Percentiles rank a stretch among this genome's conserved stretches.
Evolutionary conservation across 2,888 invertebrate species (phyloP).

Genomic region (Drosophila meridionalis): DNA sequence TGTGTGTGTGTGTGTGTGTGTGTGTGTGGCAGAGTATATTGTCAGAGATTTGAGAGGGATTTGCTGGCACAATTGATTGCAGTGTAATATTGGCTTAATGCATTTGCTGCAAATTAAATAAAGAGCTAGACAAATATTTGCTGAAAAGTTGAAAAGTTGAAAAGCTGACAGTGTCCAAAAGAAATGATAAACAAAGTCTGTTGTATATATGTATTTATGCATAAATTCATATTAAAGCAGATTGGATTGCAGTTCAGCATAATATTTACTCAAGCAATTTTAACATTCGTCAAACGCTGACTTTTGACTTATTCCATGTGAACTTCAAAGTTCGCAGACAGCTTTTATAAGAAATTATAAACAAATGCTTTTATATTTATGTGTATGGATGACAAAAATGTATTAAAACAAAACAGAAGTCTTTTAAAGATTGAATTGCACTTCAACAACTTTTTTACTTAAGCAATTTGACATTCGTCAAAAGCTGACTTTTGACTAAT

Average conservation of each 20-base stretch:
- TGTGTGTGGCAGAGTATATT: conserved; percentile 6
- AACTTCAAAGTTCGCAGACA: neutral
- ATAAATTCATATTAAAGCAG: neutral
- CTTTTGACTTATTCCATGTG: neutral
- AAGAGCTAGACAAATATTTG: conserved; percentile 6
- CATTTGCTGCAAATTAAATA: neutral
- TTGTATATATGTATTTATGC: neutral
- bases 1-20: too few species aligned
- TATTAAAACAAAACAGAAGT: neutral
- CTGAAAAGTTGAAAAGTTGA: conserved; percentile 8
- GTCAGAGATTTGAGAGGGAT: conserved; percentile 7
- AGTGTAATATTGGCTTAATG: conserved; percentile 12
- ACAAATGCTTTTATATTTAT: neutral
- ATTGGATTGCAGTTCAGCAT: neutral
- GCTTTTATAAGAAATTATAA: neutral
- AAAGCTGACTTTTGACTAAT: neutral
- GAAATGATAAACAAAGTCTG: neutral
- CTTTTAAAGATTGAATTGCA: neutral
- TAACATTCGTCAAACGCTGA: neutral
- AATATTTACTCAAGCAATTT: neutral
- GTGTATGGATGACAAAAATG: neutral
- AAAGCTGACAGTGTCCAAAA: neutral
- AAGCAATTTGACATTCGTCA: neutral
- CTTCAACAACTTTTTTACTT: neutral
- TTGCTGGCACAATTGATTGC: conserved; percentile 11